Conservation (phyloP, 2,113 vertebrate genomes). For the Xerus inauris region DNA sequence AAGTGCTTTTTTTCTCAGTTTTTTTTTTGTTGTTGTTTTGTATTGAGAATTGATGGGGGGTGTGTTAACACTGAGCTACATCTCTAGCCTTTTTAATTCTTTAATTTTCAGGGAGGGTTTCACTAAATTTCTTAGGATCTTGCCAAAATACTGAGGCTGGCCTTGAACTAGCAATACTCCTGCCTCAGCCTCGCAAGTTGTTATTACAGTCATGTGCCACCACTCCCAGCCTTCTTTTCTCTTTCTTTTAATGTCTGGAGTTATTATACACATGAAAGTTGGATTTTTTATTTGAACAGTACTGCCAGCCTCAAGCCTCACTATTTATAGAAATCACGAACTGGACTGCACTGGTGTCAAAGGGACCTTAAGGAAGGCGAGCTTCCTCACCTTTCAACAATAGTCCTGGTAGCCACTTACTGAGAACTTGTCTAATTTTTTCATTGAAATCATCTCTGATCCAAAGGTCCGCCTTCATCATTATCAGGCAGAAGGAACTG, state of each 20-base stretch:
- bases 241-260: constrained; percentile 21
- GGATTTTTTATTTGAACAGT: not conserved
- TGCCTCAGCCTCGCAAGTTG: too few relatives aligned
- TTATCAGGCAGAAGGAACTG: not conserved
- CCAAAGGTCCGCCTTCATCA: not conserved
- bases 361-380: not conserved
- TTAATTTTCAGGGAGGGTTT: too few relatives aligned
- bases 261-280: not conserved
- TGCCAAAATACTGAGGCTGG: too few relatives aligned
- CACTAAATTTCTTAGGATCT: too few relatives aligned
- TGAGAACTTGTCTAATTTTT: not conserved
- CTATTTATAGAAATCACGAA: not conserved
- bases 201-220: too few relatives aligned
- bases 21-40: not conserved
- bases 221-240: not conserved
- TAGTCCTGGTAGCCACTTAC: not conserved
- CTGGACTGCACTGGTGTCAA: not conserved
- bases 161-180: too few relatives aligned
- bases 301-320: not conserved
- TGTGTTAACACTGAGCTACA: too few relatives aligned
- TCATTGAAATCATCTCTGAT: not conserved
- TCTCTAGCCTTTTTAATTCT: too few relatives aligned
- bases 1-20: not conserved
- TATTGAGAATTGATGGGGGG: not conserved
- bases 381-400: not conserved